Conservation (phyloP, 37 sponge, comb jelly and placozoan species). For the Axinella damicornis region DNA sequence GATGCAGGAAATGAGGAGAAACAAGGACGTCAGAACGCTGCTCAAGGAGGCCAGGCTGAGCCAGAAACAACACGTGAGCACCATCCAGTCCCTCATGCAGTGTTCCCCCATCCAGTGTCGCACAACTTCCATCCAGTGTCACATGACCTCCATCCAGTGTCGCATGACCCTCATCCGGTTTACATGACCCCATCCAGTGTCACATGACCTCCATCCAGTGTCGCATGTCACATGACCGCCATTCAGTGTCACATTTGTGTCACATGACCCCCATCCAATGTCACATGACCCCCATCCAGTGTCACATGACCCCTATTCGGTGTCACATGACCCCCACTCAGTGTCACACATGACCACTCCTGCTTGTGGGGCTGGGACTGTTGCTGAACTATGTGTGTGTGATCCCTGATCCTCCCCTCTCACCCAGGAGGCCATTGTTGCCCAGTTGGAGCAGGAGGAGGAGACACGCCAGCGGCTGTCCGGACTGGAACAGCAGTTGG, state of each 20-base stretch:
- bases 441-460: conserved; percentile 42
- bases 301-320: neutral
- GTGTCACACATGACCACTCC: no score
- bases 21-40: conserved; percentile 5
- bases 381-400: neutral
- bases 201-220: neutral
- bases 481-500: conserved; percentile 2
- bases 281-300: neutral
- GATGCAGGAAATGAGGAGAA: conserved; percentile 9
- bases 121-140: neutral
- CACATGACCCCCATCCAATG: neutral
- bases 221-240: neutral
- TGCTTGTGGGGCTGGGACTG: no score
- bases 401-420: neutral
- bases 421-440: conserved; percentile 29
- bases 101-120: neutral
- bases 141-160: neutral
- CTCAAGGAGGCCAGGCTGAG: conserved; percentile 48
- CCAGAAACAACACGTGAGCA: conserved; percentile 50
- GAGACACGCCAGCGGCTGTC: conserved; percentile 1
- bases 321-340: neutral
- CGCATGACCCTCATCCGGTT: neutral
- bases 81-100: no score
- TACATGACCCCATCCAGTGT: no score
- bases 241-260: neutral